A percentile compares a stretch with the other conserved stretches of the same genome.
These are phyloP conservation scores for Centropristis striata DNA, from an alignment of 2,113 vertebrate genomes.

Conservation along the genomic window DNA sequence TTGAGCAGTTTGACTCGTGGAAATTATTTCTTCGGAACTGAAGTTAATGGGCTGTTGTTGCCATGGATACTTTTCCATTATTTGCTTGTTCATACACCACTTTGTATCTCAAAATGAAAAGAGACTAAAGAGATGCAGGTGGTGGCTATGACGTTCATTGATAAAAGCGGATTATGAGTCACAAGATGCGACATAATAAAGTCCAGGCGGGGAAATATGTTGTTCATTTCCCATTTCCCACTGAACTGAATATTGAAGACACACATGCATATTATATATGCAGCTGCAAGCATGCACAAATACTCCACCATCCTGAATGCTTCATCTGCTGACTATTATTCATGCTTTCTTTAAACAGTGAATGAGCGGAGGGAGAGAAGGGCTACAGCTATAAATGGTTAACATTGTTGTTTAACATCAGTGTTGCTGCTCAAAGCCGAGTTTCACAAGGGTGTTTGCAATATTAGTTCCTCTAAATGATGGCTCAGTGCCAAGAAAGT, in stretches of 20 bases:
- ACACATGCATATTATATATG: constrained; percentile 64
- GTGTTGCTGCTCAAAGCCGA: not conserved
- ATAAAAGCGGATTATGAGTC: constrained; percentile 44
- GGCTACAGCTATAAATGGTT: constrained; percentile 22
- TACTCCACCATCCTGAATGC: constrained; percentile 11
- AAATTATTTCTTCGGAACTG: constrained; percentile 23
- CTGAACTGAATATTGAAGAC: constrained; percentile 28
- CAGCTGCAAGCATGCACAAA: constrained; percentile 37
- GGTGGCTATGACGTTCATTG: constrained; percentile 11
- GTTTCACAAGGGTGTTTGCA: constrained; percentile 6
- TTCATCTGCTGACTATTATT: constrained; percentile 21
- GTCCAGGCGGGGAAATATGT: not conserved
- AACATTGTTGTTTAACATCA: constrained; percentile 24
- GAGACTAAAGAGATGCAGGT: constrained; percentile 28
- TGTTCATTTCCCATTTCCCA: constrained; percentile 8
- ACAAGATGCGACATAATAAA: constrained; percentile 12
- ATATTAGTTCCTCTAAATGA: not conserved
- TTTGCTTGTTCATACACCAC: constrained; percentile 31
- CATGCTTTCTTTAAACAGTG: constrained; percentile 8
- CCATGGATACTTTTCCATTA: constrained; percentile 61
- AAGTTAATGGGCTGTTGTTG: constrained; percentile 54
- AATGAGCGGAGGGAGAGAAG: constrained; percentile 22
- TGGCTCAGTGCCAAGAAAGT: constrained; percentile 28
- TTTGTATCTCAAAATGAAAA: constrained; percentile 56
- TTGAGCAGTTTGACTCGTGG: constrained; percentile 5